Evolutionary conservation across 2,888 invertebrate species (phyloP).

Genomic region (Stenodera caucasica): DNA sequence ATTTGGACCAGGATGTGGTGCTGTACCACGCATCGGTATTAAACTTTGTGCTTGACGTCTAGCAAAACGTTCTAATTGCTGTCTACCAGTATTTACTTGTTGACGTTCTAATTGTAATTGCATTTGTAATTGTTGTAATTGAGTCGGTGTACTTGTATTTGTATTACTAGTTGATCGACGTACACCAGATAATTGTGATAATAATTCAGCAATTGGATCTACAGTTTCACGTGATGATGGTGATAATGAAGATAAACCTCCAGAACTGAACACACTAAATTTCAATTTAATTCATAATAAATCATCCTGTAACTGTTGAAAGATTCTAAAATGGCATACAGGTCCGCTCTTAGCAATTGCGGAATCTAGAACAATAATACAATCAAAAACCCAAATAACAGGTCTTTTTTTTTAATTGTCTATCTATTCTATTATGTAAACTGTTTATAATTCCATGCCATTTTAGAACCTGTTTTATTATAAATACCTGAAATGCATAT

Average conservation of each 20-base stretch:
- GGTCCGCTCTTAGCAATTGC: not conserved
- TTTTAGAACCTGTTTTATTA: slow-evolving; percentile 14
- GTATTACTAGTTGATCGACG: slow-evolving; percentile 67
- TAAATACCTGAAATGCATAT: slow-evolving; percentile 86
- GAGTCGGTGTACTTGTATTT: slow-evolving; percentile 68
- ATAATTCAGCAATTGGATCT: slow-evolving; percentile 94
- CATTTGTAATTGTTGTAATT: slow-evolving; percentile 93
- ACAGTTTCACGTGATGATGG: slow-evolving; percentile 91
- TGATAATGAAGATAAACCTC: slow-evolving; percentile 81
- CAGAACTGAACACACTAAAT: slow-evolving; percentile 66
- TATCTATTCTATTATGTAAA: no score
- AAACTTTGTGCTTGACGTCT: slow-evolving; percentile 72
- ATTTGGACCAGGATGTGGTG: slow-evolving; percentile 40
- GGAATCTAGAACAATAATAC: no score
- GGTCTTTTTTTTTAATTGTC: no score
- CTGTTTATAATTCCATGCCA: not conserved
- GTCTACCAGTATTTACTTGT: slow-evolving; percentile 83
- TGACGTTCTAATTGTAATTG: slow-evolving; percentile 89
- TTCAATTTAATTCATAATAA: slow-evolving; percentile 36
- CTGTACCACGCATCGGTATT: slow-evolving; percentile 39
- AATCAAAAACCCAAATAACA: no score
- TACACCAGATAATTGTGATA: slow-evolving; percentile 94
- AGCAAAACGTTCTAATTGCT: slow-evolving; percentile 87
- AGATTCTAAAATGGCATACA: not conserved
- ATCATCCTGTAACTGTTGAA: slow-evolving; percentile 2